Conservation (phyloP, 1,140 invertebrate species). For the Steinernema feltiae region DNA sequence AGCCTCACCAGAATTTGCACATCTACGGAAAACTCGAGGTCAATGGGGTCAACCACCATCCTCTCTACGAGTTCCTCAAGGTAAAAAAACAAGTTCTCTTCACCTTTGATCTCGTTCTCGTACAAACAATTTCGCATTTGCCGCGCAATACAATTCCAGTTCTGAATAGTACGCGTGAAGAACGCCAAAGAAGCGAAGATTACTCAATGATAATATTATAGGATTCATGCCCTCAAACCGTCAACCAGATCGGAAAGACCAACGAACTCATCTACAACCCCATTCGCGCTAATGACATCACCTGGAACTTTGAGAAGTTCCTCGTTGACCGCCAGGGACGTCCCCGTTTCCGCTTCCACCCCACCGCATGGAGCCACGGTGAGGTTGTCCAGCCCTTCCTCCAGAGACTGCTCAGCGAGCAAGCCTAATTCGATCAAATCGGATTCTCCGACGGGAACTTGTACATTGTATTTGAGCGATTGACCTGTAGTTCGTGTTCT, state of each 20-base stretch:
- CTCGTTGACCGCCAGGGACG: slow-evolving; percentile 57
- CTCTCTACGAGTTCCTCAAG: slow-evolving; percentile 61
- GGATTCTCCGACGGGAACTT: neutral
- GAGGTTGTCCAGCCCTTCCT: slow-evolving; percentile 54
- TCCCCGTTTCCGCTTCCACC: slow-evolving; percentile 52
- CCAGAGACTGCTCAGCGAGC: slow-evolving; percentile 43
- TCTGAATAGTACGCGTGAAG: slow-evolving; percentile 1
- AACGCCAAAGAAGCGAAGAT: neutral
- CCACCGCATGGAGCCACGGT: slow-evolving; percentile 55
- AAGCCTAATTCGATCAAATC: slow-evolving; percentile 28
- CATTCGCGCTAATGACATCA: slow-evolving; percentile 58
- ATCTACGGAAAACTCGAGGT: slow-evolving; percentile 60
- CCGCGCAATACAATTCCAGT: neutral
- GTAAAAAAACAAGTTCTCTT: slow-evolving; percentile 44
- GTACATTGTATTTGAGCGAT: neutral
- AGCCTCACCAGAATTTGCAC: slow-evolving; percentile 58
- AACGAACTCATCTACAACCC: slow-evolving; percentile 57
- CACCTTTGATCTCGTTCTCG: neutral
- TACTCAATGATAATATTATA: slow-evolving; percentile 28
- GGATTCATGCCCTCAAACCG: slow-evolving; percentile 57
- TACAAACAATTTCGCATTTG: slow-evolving; percentile 7
- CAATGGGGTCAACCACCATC: slow-evolving; percentile 60
- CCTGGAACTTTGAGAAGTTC: slow-evolving; percentile 63
- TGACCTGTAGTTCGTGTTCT: neutral
- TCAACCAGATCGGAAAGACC: slow-evolving; percentile 51